Base-by-base conservation (phyloP, 92 coral and sea anemone species). In the Siderastrea siderea region DNA sequence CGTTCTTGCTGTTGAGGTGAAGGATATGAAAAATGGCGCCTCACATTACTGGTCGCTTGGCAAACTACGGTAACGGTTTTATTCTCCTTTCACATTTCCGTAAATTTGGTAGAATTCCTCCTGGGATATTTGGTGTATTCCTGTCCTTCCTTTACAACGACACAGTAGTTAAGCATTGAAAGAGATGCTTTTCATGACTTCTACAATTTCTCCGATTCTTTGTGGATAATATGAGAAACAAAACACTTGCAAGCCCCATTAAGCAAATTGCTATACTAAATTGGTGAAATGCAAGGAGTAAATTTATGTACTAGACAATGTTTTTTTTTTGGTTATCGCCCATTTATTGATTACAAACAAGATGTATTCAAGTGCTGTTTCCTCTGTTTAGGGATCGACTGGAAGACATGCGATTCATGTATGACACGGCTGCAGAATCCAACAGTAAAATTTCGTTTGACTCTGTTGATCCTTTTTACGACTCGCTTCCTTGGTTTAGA, bases 401-500 rank as follows among this genome's bases (percentile, higher is more conserved):
- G 76, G 96, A 92, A 12, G 96, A 88, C 68, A 98, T 98, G 99
- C 93, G 98, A 53, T 93, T 91, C 53, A 92, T 98, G 93, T 98
- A 98, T 90, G 96, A 98, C 79, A 98, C 96, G 3, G 94, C 95
- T 5, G 95, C 97, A 14, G 96, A 95, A 83, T 92, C 96, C 74
- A 87, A 88, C 38, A 77, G 73, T 10, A 90, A 83, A 74, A 88
- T 94, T 59, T 87, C 93, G 7, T 88, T 93, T 78, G 95, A 96
- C 73, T 79, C 94, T 16, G 96, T 90, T 8, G 99, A 98, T 69
- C 98, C 98, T 14, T 98, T 98, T 75, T 98, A 98, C 61, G 99
- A 96, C 57, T 95, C 96, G 1, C 92, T 98, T 17, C 99, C 99
- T 0, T 98, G 99, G 99, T 98, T 98, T 63, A 81, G 98, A 60